Evolutionary conservation across 2,113 vertebrate genomes (phyloP).

Genomic region (Heterotis niloticus): DNA sequence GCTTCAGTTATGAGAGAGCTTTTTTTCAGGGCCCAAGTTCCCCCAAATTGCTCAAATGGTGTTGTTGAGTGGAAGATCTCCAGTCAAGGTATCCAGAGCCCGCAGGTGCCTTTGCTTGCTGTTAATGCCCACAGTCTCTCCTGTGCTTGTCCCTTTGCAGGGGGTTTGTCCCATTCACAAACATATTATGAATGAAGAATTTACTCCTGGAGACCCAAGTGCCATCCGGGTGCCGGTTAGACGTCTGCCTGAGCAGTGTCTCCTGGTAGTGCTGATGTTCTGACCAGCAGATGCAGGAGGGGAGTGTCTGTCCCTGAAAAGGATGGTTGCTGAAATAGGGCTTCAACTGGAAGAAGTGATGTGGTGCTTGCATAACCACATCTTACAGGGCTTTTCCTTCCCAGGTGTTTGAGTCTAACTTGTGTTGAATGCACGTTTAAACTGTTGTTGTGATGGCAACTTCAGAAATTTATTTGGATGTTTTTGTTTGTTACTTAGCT

Average conservation of each 20-base stretch:
- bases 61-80: not conserved
- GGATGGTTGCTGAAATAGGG: not conserved
- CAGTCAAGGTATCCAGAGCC: slow-evolving; percentile 16
- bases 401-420: not conserved
- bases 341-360: slow-evolving; percentile 8
- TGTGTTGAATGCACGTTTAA: too few species aligned
- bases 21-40: slow-evolving; percentile 19
- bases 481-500: too few species aligned
- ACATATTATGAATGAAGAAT: slow-evolving; percentile 2
- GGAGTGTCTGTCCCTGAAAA: slow-evolving; percentile 19
- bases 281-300: slow-evolving; percentile 4
- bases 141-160: not conserved
- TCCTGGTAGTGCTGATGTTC: not conserved
- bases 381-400: not conserved
- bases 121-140: slow-evolving; percentile 1
- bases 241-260: not conserved
- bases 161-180: slow-evolving; percentile 21
- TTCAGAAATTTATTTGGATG: too few species aligned
- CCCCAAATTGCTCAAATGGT: not conserved
- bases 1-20: not conserved
- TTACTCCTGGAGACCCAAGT: slow-evolving; percentile 16
- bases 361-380: not conserved
- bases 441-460: too few species aligned
- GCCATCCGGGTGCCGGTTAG: not conserved
- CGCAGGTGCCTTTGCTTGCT: slow-evolving; percentile 4